phyloP scores from a whole-genome alignment of 2,888 invertebrate species.

The Synergus umbraculus region DNA sequence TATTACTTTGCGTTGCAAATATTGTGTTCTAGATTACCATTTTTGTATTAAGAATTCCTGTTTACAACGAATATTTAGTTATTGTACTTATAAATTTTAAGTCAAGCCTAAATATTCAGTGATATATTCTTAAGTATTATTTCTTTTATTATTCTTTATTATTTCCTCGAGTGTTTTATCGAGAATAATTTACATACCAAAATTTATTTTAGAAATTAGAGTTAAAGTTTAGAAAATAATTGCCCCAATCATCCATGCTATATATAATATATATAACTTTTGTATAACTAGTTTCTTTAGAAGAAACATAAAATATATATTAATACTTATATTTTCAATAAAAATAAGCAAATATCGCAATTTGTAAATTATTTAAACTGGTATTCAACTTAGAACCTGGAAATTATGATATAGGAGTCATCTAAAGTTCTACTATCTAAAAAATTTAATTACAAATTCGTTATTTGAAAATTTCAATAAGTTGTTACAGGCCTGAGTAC shows the following conservation, averaged over 20 bases:
- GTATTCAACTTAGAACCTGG: too few species aligned
- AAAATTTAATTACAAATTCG: too few species aligned
- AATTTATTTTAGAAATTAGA: background rate
- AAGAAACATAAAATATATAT: background rate
- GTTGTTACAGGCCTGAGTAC: too few species aligned
- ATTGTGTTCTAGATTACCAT: background rate
- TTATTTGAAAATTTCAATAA: too few species aligned
- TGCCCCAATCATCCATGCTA: too few species aligned
- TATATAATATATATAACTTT: background rate
- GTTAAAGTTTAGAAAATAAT: background rate
- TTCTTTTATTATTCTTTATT: background rate
- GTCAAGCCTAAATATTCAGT: background rate
- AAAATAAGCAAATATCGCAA: too few species aligned
- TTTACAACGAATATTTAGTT: background rate
- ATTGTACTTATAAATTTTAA: background rate
- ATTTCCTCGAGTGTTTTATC: background rate
- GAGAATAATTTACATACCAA: background rate
- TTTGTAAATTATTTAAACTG: too few species aligned
- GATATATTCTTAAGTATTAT: background rate
- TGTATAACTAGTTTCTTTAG: background rate
- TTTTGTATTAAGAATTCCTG: background rate
- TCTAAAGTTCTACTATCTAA: too few species aligned
- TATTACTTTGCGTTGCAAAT: background rate
- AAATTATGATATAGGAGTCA: too few species aligned
- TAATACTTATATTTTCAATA: too few species aligned